Evolutionary conservation across 2,888 invertebrate species (phyloP), one percentile per base, ranked within the genome.

Genomic region (Conomelus anceps): DNA sequence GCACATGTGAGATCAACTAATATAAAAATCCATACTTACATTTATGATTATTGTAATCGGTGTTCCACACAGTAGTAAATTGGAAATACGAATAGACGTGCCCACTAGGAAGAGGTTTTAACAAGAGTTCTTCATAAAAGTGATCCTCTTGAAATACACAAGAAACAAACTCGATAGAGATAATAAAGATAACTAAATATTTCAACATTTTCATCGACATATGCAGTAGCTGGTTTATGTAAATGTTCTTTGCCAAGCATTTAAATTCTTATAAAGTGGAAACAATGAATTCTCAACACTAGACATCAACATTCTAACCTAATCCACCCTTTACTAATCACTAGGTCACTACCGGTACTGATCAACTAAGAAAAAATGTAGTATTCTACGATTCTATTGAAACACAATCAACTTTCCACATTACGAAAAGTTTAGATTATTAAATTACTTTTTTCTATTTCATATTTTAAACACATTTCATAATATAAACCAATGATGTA

Each of bases 1-100:
- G 85, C 4, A 63, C 17, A 24, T 88, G 87, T 17, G 29, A 87
- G 84, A 6, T 29, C 22, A 86, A 90, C 22, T 86, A 87, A 87
- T 86, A 89, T 4, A 26, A 89, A 13, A 88, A 90, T 91, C 22
- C 17, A 20, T 41, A 94, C 95, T 95, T 94, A 96, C 96, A 95
- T 90, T 95, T 94, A 91, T 95, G 94, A 17, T 91, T 90, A 91
- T 94, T 94, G 89, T 94, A 93, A 90, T 95, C 94, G 86, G 94
- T 93, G 91, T 96, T 94, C 95, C 97, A 97, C 91, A 96, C 93
- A 4, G 98, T 98, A 23, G 97, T 96, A 93, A 99, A 99, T 93
- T 98, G 98, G 93, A 99, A 98, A 93, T 97, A 97, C 17, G 97
- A 96, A 93, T 98, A 97, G 24, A 99, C 94, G 94, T 98, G 97